These are phyloP conservation scores for Pimephales promelas DNA, from an alignment of 2,113 vertebrate species.

Conservation along the genomic window DNA sequence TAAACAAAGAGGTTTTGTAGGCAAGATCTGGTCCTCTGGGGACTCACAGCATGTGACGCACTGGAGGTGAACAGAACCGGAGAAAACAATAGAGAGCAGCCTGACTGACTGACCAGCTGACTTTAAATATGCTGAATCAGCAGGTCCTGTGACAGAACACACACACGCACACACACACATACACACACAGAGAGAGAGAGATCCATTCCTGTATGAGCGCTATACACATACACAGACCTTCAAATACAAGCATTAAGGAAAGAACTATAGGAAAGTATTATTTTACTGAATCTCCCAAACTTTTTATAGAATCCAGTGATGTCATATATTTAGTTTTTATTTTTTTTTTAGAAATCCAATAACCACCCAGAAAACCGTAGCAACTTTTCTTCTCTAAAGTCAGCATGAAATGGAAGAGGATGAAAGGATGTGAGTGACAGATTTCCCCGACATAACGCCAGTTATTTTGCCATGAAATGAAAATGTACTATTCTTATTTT, in stretches of 20 bases:
- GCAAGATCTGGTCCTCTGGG: neutral
- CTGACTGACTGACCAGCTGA: slow-evolving; percentile 28
- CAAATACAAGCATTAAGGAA: neutral
- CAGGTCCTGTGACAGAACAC: slow-evolving; percentile 28
- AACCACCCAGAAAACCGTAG: neutral
- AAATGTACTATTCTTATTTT: too few species aligned
- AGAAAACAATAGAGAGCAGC: slow-evolving; percentile 46
- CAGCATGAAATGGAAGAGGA: too few species aligned
- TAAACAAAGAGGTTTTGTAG: slow-evolving; percentile 27
- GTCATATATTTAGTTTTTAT: neutral
- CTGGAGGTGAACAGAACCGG: slow-evolving; percentile 25
- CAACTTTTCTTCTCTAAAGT: neutral
- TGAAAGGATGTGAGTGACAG: too few species aligned
- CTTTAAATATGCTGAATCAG: slow-evolving; percentile 54
- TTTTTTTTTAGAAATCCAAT: neutral
- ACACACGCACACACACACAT: neutral
- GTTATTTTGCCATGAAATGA: too few species aligned
- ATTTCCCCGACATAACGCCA: too few species aligned
- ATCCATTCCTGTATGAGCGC: neutral
- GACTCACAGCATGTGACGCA: slow-evolving; percentile 41
- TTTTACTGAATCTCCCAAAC: neutral
- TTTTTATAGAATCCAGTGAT: neutral
- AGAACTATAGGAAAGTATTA: neutral
- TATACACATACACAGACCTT: neutral
- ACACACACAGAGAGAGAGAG: neutral